These are phyloP conservation scores for Fundulus diaphanus DNA, from an alignment of 2,797 vertebrate species.

Conservation along the genomic window DNA sequence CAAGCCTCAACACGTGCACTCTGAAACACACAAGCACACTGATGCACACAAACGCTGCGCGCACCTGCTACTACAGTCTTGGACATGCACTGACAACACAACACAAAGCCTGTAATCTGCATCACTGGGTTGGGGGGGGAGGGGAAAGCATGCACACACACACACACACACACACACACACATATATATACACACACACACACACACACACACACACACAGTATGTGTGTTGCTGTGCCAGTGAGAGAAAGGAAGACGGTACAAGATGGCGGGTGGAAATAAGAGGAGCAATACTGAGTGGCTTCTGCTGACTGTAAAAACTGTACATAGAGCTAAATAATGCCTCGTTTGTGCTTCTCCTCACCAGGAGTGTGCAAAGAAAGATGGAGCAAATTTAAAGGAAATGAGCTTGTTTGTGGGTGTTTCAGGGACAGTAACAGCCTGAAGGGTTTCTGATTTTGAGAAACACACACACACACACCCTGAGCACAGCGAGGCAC, in stretches of 20 bases:
- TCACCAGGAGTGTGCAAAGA: slow-evolving; percentile 32
- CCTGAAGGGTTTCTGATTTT: slow-evolving; percentile 73
- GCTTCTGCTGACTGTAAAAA: slow-evolving; percentile 62
- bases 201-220: slow-evolving; percentile 11
- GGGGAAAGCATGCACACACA: slow-evolving; percentile 40
- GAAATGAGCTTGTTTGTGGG: slow-evolving; percentile 66
- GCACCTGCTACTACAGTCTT: slow-evolving; percentile 75
- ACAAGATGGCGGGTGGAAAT: slow-evolving; percentile 75
- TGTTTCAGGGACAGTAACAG: slow-evolving; percentile 73
- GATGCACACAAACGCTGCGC: slow-evolving; percentile 51
- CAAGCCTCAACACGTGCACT: slow-evolving; percentile 68
- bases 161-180: slow-evolving; percentile 12
- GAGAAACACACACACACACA: slow-evolving; percentile 58
- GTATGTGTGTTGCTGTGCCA: slow-evolving; percentile 70
- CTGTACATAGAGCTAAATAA: slow-evolving; percentile 47
- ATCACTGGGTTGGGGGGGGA: slow-evolving; percentile 67
- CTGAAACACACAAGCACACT: slow-evolving; percentile 38
- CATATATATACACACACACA: neutral
- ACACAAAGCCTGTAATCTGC: slow-evolving; percentile 83
- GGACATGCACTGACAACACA: slow-evolving; percentile 76
- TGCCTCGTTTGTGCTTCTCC: slow-evolving; percentile 34
- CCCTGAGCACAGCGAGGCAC: slow-evolving; percentile 40
- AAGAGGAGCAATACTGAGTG: slow-evolving; percentile 56
- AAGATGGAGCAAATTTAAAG: slow-evolving; percentile 8
- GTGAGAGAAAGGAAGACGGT: slow-evolving; percentile 67